These are phyloP conservation scores for Deilephila porcellus DNA, from an alignment of 2,888 invertebrate genomes.

Conservation along the genomic window DNA sequence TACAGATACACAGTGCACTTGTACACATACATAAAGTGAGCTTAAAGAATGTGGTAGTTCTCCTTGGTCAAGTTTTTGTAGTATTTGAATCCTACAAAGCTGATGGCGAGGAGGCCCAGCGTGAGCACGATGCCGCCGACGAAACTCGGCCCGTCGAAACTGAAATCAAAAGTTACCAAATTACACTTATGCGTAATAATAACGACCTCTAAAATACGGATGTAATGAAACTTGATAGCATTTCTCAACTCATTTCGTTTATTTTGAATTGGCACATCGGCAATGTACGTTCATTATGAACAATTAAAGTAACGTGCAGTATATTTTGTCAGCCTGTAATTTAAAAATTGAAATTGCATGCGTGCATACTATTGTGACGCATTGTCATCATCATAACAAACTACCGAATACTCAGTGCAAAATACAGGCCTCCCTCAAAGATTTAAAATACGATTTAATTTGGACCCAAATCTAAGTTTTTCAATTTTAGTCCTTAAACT, in stretches of 20 bases:
- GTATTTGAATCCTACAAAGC: conserved; percentile 93
- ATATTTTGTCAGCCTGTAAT: too few species aligned
- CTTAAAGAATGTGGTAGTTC: conserved; percentile 95
- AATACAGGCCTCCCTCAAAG: too few species aligned
- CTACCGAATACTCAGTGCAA: too few species aligned
- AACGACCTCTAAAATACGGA: conserved; percentile 7
- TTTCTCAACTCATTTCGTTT: neutral
- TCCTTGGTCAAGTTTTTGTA: conserved; percentile 93
- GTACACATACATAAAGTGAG: conserved; percentile 43
- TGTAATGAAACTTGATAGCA: neutral
- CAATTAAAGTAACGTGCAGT: too few species aligned
- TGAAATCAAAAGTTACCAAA: conserved; percentile 55
- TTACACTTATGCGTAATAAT: conserved; percentile 3
- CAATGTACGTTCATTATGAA: too few species aligned
- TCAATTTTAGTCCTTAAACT: too few species aligned
- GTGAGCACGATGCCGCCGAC: conserved; percentile 94
- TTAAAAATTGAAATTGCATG: too few species aligned
- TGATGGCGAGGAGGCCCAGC: conserved; percentile 90
- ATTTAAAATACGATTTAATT: too few species aligned
- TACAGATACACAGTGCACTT: conserved; percentile 65
- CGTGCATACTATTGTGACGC: too few species aligned
- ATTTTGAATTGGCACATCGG: too few species aligned
- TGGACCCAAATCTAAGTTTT: too few species aligned
- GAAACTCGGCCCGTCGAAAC: conserved; percentile 91
- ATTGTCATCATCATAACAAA: too few species aligned